These are phyloP conservation scores for Thalassarche chlororhynchos DNA, from an alignment of 2,113 vertebrate genomes.

Conservation along the genomic window DNA sequence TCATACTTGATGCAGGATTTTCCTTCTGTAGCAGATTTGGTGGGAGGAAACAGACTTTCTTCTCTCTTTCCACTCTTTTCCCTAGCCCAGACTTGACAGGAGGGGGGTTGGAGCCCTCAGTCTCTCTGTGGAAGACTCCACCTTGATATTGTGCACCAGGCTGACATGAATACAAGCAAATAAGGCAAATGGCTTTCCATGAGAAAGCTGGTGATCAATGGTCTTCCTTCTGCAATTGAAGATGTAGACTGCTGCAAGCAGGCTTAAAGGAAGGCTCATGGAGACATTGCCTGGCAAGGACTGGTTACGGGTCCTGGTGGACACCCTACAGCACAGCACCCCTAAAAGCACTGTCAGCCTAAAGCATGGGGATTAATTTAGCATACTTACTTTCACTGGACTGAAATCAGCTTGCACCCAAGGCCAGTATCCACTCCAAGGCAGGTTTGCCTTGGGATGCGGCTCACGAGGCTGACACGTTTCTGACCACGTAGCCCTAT, in stretches of 20 bases:
- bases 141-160: neutral
- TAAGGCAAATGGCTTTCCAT: neutral
- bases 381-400: rapidly evolving
- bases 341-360: neutral
- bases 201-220: neutral
- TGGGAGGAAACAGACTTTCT: neutral
- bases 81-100: neutral
- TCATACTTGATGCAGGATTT: neutral
- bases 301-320: neutral
- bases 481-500: rapidly evolving
- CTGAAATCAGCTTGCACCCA: neutral
- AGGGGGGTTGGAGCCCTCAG: neutral
- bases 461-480: rapidly evolving
- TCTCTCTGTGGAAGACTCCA: neutral
- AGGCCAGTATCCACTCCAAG: neutral
- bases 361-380: neutral
- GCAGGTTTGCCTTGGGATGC: neutral
- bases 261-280: neutral
- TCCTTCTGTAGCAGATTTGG: neutral
- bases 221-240: neutral
- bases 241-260: neutral
- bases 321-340: neutral
- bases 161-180: neutral
- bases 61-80: neutral
- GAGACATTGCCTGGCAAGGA: neutral